phyloP scores from a whole-genome alignment of 2,797 vertebrate genomes.

The Acropternis orthonyx region DNA sequence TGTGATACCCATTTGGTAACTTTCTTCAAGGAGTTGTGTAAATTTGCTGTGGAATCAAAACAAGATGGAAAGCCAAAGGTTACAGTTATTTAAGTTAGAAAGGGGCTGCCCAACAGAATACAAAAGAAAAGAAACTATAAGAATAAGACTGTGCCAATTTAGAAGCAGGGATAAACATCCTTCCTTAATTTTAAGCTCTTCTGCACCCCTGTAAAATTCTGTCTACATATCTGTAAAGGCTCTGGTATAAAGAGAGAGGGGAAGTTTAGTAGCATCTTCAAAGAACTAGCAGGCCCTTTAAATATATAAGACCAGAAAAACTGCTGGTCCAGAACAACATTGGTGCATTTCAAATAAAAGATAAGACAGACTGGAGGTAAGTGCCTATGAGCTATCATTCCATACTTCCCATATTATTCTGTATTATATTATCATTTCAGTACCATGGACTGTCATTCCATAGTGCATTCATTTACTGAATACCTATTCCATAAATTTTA shows the following conservation, averaged over 20 bases:
- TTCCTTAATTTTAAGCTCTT: background rate
- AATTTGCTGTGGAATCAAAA: background rate
- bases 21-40: background rate
- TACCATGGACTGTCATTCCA: background rate
- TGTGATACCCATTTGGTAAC: background rate
- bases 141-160: background rate
- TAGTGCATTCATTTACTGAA: background rate
- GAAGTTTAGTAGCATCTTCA: background rate
- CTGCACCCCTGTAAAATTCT: background rate
- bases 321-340: background rate
- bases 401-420: background rate
- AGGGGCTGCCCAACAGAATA: background rate
- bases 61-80: background rate
- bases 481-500: background rate
- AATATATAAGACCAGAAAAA: background rate
- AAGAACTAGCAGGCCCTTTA: background rate
- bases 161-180: background rate
- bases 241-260: background rate
- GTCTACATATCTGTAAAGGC: background rate
- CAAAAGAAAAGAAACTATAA: background rate
- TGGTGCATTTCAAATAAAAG: background rate
- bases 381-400: background rate
- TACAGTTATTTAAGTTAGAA: background rate
- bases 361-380: background rate
- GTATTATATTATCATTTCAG: background rate